Evolutionary conservation across 2,888 invertebrate species (phyloP).

Genomic region (Quadroppia sp.): DNA sequence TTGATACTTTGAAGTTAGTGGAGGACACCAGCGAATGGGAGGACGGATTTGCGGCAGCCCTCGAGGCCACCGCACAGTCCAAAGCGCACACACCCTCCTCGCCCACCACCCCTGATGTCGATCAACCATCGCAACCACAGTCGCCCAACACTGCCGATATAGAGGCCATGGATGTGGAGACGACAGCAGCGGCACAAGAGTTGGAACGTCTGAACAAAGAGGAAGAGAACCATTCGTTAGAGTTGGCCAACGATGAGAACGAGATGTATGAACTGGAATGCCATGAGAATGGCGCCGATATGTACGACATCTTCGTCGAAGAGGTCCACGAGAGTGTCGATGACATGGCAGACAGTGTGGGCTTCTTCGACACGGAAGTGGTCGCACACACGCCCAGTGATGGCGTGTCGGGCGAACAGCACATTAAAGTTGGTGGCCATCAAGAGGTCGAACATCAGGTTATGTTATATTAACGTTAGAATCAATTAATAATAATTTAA

Average conservation of each 20-base stretch:
- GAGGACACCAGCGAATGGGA: constrained; percentile 31
- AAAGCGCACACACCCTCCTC: constrained; percentile 6
- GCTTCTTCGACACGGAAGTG: constrained; percentile 8
- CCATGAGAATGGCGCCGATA: constrained; percentile 19
- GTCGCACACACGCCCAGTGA: background rate
- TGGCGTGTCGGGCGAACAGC: too few species aligned
- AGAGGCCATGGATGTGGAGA: constrained; percentile 27
- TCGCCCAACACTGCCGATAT: background rate
- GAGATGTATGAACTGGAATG: constrained; percentile 1
- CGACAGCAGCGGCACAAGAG: background rate
- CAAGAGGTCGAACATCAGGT: constrained; percentile 19
- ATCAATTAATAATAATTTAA: background rate
- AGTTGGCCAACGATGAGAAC: background rate
- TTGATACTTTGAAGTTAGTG: background rate
- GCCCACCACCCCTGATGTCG: background rate
- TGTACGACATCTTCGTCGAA: constrained; percentile 31
- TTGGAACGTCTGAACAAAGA: constrained; percentile 20
- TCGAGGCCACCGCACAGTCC: constrained; percentile 12
- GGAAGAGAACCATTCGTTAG: background rate
- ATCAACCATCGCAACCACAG: too few species aligned
- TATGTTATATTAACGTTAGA: constrained; percentile 8
- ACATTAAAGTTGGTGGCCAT: constrained; percentile 5
- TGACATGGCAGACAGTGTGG: background rate
- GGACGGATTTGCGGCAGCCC: constrained; percentile 4
- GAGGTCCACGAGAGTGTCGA: constrained; percentile 15